Evolutionary conservation across 2,797 vertebrate species (phyloP).

Genomic region (Sebastes elongatus): DNA sequence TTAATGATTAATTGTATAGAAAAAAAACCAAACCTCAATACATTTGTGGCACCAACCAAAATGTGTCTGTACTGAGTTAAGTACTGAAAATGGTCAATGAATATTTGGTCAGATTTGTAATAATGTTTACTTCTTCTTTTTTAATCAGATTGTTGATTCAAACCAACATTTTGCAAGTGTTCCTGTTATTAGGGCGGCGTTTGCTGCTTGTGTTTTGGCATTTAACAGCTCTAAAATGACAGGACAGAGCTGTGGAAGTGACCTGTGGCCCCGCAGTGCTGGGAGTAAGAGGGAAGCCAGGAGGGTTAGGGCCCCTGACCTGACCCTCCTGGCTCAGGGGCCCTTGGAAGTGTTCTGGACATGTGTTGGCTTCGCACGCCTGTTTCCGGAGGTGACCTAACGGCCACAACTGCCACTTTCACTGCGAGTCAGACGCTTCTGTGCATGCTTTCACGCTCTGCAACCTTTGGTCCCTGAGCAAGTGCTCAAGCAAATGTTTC

Average conservation of each 20-base stretch:
- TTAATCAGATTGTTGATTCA: not conserved
- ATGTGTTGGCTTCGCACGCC: conserved; percentile 25
- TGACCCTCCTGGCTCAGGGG: not conserved
- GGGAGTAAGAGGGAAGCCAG: conserved; percentile 5
- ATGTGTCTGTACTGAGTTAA: not conserved
- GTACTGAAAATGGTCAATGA: not conserved
- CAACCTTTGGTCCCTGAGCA: not conserved
- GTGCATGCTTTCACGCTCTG: not conserved
- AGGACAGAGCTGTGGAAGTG: not conserved
- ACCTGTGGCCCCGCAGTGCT: conserved; percentile 5
- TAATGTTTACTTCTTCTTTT: not conserved
- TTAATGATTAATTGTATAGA: not conserved
- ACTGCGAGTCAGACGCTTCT: not conserved
- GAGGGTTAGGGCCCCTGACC: conserved; percentile 1
- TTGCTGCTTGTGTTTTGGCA: not conserved
- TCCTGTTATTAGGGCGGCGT: not conserved
- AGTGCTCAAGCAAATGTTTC: not conserved
- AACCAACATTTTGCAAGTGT: not conserved
- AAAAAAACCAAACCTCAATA: not conserved
- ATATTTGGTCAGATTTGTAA: not conserved
- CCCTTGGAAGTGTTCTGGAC: not conserved
- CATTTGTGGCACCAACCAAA: not conserved
- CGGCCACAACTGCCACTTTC: conserved; percentile 16
- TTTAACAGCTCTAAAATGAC: not conserved
- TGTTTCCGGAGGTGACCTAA: conserved; percentile 32